Evolutionary conservation across 2,113 vertebrate species (phyloP).

Genomic region (Aspidoscelis tigris): DNA sequence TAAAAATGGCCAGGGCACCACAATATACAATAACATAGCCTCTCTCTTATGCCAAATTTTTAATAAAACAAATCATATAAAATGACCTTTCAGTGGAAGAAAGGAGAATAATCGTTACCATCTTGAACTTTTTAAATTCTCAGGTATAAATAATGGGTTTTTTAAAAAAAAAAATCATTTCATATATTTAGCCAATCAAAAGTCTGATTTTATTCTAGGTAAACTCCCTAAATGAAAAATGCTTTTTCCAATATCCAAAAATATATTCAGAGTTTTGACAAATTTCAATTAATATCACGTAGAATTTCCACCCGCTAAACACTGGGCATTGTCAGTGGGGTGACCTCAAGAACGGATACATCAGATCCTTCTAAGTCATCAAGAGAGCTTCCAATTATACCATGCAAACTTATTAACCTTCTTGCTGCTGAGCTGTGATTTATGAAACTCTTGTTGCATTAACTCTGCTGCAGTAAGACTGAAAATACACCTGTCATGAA

Average conservation of each 20-base stretch:
- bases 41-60: too few species aligned
- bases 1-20: too few species aligned
- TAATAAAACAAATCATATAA: too few species aligned
- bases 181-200: not conserved
- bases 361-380: slow-evolving; percentile 83
- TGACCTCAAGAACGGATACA: slow-evolving; percentile 82
- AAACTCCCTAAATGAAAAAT: not conserved
- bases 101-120: too few species aligned
- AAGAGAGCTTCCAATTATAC: slow-evolving; percentile 83
- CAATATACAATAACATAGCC: too few species aligned
- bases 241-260: not conserved
- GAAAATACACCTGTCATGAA: not conserved
- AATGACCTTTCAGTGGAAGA: too few species aligned
- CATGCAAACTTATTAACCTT: slow-evolving; percentile 84
- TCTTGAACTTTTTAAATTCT: too few species aligned
- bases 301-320: slow-evolving; percentile 35
- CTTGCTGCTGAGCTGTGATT: slow-evolving; percentile 82
- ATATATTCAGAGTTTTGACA: not conserved
- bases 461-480: slow-evolving; percentile 58
- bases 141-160: too few species aligned
- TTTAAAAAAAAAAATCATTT: too few species aligned
- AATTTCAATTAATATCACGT: not conserved
- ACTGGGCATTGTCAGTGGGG: slow-evolving; percentile 82
- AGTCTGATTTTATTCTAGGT: not conserved
- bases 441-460: slow-evolving; percentile 76